Base-by-base conservation (phyloP, 2,888 invertebrate genomes). In the Orchestes rusci region DNA sequence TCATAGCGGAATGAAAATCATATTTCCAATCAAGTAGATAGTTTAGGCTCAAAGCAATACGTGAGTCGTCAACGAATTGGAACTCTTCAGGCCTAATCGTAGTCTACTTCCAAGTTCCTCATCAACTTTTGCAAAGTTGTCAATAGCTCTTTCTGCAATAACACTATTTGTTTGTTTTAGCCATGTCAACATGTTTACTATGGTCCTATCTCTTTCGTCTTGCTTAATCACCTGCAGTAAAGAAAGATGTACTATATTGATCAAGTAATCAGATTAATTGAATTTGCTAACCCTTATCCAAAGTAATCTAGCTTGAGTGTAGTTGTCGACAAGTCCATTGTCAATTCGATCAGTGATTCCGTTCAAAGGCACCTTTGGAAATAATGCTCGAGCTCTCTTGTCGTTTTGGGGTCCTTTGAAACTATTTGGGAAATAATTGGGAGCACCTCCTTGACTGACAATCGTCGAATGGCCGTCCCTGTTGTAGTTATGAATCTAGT, bases 371-470 rank as follows among this genome's bases (percentile, higher is more conserved):
- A 79, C 78, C 36, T 73, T 71, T 1, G 79, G 75, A 29, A 75
- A 69, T 34, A 82, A 59, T 32, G 73, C 72, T 48, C 74, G 73
- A 0, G 82, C 84, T 3, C 79, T 72, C 1, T 77, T 75, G 57
- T 79, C 78, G 48, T 79, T 77, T 54, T 82, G 78, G 0, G 95
- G 94, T 0, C 96, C 96, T 43, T 78, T 75, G 71, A 95, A 97
- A 52, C 93, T 94, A 72, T 97, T 97, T 0, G 97, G 97, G 73
- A 80, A 93, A 67, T 97, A 97, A 70, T 95, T 96, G 3, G 96
- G 96, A 2, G 88, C 84, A n/a, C 86, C 89, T 2, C 80, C 82
- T 68, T 93, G 92, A 66, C 91, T 93, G 54, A 79, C 49, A 4
- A 58, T 12, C n/a, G 58, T 57, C 7, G 50, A 39, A n/a, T 79